These are phyloP conservation scores for Gastrophryne carolinensis DNA, from an alignment of 2,797 vertebrate genomes.

Conservation along the genomic window DNA sequence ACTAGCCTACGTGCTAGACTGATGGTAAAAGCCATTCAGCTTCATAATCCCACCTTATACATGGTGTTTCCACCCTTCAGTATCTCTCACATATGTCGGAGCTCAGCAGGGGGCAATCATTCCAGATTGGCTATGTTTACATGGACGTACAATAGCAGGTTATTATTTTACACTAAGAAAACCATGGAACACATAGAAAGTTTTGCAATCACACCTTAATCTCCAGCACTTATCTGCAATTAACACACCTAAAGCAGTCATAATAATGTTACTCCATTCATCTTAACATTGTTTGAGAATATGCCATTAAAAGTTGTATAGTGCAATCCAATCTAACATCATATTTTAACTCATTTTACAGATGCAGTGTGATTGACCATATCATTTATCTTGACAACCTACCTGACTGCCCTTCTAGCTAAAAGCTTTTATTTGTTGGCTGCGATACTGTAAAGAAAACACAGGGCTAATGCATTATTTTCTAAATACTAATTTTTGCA, in stretches of 20 bases:
- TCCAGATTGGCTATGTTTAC: not conserved
- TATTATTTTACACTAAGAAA: conserved; percentile 27
- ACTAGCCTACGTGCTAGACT: conserved; percentile 11
- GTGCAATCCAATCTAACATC: too few relatives aligned
- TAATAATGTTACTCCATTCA: not conserved
- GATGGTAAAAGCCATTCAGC: not conserved
- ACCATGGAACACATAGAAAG: conserved; percentile 7
- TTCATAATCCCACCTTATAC: conserved; percentile 21
- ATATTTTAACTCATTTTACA: too few relatives aligned
- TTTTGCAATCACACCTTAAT: not conserved
- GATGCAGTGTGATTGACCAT: too few relatives aligned
- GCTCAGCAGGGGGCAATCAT: conserved; percentile 38
- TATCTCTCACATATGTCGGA: not conserved
- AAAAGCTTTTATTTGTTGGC: too few relatives aligned
- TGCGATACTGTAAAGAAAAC: too few relatives aligned
- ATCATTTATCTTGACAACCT: too few relatives aligned
- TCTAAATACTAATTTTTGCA: too few relatives aligned
- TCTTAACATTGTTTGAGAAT: not conserved
- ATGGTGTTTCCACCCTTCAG: not conserved
- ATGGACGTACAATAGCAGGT: conserved; percentile 27
- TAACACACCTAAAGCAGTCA: not conserved
- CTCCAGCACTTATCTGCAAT: conserved; percentile 5
- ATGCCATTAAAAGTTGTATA: too few relatives aligned
- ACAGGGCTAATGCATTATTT: too few relatives aligned
- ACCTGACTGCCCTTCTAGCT: too few relatives aligned